Conservation (phyloP, 2,113 vertebrate genomes). For the Nesoenas mayeri region DNA sequence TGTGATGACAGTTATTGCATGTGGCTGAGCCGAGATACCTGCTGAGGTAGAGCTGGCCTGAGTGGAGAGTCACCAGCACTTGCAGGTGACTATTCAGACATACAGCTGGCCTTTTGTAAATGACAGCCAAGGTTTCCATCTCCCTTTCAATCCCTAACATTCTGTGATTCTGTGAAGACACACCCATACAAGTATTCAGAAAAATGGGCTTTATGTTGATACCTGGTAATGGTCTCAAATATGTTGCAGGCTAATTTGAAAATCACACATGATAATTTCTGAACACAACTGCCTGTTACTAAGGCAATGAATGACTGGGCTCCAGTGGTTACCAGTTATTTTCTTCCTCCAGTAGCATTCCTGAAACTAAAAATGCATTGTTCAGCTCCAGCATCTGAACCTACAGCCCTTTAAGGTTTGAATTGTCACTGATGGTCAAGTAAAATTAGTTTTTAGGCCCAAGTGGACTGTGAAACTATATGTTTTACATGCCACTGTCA, state of each 20-base stretch:
- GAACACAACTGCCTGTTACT: neutral
- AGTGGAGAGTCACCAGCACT: neutral
- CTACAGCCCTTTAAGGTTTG: neutral
- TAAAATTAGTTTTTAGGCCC: neutral
- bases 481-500: neutral
- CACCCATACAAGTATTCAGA: rapidly evolving
- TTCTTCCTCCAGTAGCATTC: neutral
- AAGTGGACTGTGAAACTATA: neutral
- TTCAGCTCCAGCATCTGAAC: neutral
- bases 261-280: neutral
- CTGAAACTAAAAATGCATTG: neutral
- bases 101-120: neutral
- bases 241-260: neutral
- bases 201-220: neutral
- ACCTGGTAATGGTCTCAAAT: neutral
- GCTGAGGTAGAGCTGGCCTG: neutral
- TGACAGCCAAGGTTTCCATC: neutral
- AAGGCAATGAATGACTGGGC: neutral
- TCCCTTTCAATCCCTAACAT: too few relatives aligned
- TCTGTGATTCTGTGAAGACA: neutral
- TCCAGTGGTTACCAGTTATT: neutral
- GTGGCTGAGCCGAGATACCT: neutral
- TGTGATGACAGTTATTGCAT: neutral
- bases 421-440: neutral
- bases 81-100: rapidly evolving